Percentiles rank a stretch among this genome's conserved stretches.
phyloP scores from a whole-genome alignment of 2,888 invertebrate species.

The Papilio demoleus region DNA sequence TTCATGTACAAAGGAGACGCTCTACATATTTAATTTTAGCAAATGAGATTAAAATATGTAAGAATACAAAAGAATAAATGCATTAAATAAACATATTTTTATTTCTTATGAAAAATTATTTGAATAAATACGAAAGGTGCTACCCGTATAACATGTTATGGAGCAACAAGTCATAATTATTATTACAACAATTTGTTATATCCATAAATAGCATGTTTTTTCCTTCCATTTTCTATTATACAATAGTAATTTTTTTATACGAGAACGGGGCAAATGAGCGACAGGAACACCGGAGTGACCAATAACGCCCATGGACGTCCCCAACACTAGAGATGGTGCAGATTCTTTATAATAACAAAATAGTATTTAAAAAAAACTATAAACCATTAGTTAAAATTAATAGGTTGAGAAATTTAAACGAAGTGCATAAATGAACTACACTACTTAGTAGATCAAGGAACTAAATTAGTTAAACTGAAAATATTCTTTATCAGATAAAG shows the following conservation, averaged over 20 bases:
- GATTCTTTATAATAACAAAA: too few species aligned
- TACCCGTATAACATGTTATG: not conserved
- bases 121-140: slow-evolving; percentile 11
- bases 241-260: not conserved
- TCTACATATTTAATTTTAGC: slow-evolving; percentile 39
- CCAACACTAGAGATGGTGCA: too few species aligned
- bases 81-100: slow-evolving; percentile 30
- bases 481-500: not conserved
- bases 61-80: slow-evolving; percentile 34
- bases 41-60: slow-evolving; percentile 41
- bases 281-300: too few species aligned
- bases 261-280: too few species aligned
- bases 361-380: too few species aligned
- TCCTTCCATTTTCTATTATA: not conserved
- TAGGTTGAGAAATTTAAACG: too few species aligned
- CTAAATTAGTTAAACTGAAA: not conserved
- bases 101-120: slow-evolving; percentile 1
- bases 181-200: not conserved
- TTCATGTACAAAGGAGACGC: slow-evolving; percentile 33
- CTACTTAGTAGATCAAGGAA: too few species aligned
- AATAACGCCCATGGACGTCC: too few species aligned
- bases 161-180: not conserved
- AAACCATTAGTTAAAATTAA: too few species aligned
- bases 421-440: too few species aligned
- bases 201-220: not conserved